Percentiles rank a stretch among this genome's conserved stretches.
These are phyloP conservation scores for Cuculus canorus DNA, from an alignment of 2,797 vertebrate species.

Conservation along the genomic window DNA sequence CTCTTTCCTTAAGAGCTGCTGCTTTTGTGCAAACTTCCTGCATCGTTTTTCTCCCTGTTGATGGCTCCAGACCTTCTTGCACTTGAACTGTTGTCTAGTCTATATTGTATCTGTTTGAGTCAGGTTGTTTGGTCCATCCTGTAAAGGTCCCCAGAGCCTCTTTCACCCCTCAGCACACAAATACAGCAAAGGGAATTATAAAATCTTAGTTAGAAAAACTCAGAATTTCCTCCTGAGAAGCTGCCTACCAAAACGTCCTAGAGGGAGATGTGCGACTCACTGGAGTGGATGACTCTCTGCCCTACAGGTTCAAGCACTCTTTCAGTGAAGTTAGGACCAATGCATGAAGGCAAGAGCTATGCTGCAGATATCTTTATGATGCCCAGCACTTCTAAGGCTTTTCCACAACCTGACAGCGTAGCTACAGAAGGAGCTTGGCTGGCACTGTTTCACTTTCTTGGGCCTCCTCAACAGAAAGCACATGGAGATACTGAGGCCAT, in stretches of 20 bases:
- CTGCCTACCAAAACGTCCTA: neutral
- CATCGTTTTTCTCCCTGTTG: neutral
- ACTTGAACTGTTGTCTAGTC: neutral
- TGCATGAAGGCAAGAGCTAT: neutral
- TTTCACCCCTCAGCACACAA: neutral
- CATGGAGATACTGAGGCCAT: neutral
- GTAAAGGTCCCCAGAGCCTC: neutral
- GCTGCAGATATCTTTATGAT: neutral
- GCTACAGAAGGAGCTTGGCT: neutral
- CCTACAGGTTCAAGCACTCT: neutral
- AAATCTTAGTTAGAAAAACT: constrained; percentile 38
- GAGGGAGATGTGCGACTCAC: neutral
- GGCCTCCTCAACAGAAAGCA: neutral
- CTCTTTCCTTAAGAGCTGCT: neutral
- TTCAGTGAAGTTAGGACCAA: neutral
- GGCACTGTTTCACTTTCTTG: neutral
- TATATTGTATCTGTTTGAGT: neutral
- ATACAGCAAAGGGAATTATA: constrained; percentile 15
- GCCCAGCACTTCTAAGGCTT: neutral
- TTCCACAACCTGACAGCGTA: neutral
- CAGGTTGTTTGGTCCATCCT: neutral
- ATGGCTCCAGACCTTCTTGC: neutral
- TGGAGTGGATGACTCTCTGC: neutral
- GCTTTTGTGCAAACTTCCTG: constrained; percentile 33
- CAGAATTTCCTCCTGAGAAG: neutral